A percentile compares a stretch with the other conserved stretches of the same genome.
Conservation (phyloP, 1,140 invertebrate genomes). For the Streblospio benedicti region DNA sequence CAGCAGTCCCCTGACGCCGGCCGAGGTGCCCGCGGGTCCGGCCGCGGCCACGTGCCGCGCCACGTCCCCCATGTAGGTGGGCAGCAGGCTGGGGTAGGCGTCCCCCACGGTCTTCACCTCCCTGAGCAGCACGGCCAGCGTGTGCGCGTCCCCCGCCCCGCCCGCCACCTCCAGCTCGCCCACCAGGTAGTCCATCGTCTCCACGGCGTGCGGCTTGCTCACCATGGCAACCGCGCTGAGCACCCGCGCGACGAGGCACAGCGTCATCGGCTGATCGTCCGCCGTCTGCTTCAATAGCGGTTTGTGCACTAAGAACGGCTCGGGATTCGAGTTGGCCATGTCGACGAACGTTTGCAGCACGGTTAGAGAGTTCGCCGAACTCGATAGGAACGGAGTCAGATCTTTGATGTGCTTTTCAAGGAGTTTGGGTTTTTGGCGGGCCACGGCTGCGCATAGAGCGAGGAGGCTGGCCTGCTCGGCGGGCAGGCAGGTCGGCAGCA, state of each 20-base stretch:
- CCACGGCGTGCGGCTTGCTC: conserved; percentile 60
- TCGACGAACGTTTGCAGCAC: conserved; percentile 70
- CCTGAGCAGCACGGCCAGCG: conserved; percentile 61
- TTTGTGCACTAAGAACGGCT: conserved; percentile 60
- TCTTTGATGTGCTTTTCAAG: conserved; percentile 68
- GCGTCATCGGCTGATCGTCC: conserved; percentile 58
- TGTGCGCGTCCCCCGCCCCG: conserved; percentile 59
- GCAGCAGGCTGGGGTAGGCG: conserved; percentile 65
- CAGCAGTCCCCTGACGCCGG: too few species aligned
- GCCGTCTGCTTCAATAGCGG: conserved; percentile 59
- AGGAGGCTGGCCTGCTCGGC: conserved; percentile 74
- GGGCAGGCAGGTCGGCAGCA: conserved; percentile 70
- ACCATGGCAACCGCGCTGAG: conserved; percentile 44
- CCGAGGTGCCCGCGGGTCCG: too few species aligned
- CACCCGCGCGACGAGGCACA: conserved; percentile 47
- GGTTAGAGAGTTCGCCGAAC: conserved; percentile 51
- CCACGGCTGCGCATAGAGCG: conserved; percentile 69
- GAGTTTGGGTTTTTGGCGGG: conserved; percentile 65
- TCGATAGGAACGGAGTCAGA: conserved; percentile 62
- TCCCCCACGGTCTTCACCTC: conserved; percentile 69
- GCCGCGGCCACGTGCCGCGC: too few species aligned
- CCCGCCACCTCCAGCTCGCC: conserved; percentile 63
- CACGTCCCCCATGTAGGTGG: conserved; percentile 65
- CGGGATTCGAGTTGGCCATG: conserved; percentile 59
- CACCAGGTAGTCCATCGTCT: conserved; percentile 69